A percentile compares a stretch with the other conserved stretches of the same genome.
These are phyloP conservation scores for Vanacampus margaritifer DNA, from an alignment of 2,113 vertebrate genomes.

Conservation along the genomic window DNA sequence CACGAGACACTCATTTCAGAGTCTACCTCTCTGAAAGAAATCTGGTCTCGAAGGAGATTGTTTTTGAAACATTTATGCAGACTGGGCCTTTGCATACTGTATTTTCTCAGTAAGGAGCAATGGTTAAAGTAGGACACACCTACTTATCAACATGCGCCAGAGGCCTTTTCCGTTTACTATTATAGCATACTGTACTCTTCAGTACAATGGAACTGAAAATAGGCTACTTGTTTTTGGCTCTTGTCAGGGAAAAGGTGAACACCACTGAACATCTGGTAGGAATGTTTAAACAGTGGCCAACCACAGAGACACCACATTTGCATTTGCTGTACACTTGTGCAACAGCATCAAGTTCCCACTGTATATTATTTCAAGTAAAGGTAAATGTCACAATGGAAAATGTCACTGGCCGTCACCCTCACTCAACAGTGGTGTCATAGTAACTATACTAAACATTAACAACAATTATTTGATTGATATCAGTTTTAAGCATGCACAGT, in stretches of 20 bases:
- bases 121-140: slow-evolving; percentile 48
- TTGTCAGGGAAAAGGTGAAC: background rate
- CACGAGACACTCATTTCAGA: slow-evolving; percentile 34
- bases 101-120: slow-evolving; percentile 28
- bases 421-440: no score
- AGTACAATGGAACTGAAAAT: background rate
- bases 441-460: no score
- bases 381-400: background rate
- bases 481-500: no score
- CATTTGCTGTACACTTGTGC: background rate
- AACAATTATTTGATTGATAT: no score
- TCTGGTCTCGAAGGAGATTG: slow-evolving; percentile 36
- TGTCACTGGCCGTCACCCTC: background rate
- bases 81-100: slow-evolving; percentile 27
- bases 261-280: slow-evolving; percentile 2
- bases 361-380: background rate
- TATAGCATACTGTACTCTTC: background rate
- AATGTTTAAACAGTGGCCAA: background rate
- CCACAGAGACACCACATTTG: background rate
- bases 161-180: background rate
- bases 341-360: background rate
- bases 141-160: background rate
- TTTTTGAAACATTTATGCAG: slow-evolving; percentile 45
- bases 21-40: slow-evolving; percentile 33
- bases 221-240: background rate